These are phyloP conservation scores for Muraenolepis orangiensis DNA, from an alignment of 2,797 vertebrate species.

Conservation along the genomic window DNA sequence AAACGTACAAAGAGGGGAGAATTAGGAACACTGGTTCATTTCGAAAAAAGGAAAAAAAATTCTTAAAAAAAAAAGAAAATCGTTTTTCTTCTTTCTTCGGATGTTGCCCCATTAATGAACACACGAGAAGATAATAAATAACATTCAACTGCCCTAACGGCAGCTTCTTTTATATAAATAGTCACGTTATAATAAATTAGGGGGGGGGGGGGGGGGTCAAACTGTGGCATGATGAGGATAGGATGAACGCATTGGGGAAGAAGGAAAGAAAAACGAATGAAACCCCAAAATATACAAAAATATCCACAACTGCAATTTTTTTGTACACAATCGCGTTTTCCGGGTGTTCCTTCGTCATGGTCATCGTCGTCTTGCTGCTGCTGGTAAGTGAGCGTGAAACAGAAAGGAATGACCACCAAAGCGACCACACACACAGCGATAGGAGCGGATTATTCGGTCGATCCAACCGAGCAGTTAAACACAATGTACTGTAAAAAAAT, in stretches of 20 bases:
- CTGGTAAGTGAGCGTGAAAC: slow-evolving; percentile 66
- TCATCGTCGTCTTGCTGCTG: too few relatives aligned
- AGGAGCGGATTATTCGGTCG: not conserved
- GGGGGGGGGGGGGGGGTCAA: too few relatives aligned
- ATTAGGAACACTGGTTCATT: slow-evolving; percentile 54
- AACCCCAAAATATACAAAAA: slow-evolving; percentile 77
- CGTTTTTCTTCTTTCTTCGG: slow-evolving; percentile 65
- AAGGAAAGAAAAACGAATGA: slow-evolving; percentile 58
- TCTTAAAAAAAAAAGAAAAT: slow-evolving; percentile 35
- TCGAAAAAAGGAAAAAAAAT: slow-evolving; percentile 57
- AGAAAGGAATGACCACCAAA: slow-evolving; percentile 32
- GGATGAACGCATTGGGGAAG: slow-evolving; percentile 66
- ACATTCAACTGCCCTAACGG: slow-evolving; percentile 81
- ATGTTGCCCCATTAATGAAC: slow-evolving; percentile 71
- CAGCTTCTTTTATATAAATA: slow-evolving; percentile 83
- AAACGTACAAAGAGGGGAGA: slow-evolving; percentile 65
- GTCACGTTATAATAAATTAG: slow-evolving; percentile 81
- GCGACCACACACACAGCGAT: slow-evolving; percentile 42
- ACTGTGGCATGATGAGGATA: slow-evolving; percentile 48
- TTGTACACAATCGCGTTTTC: slow-evolving; percentile 28
- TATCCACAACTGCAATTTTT: slow-evolving; percentile 74
- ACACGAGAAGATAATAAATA: slow-evolving; percentile 80
- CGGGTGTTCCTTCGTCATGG: slow-evolving; percentile 57
- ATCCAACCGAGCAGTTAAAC: slow-evolving; percentile 21
- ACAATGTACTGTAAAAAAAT: slow-evolving; percentile 44